Conservation (phyloP, 30 jellyfish, hydroid and myxozoan species). For the Turritopsis rubra region DNA sequence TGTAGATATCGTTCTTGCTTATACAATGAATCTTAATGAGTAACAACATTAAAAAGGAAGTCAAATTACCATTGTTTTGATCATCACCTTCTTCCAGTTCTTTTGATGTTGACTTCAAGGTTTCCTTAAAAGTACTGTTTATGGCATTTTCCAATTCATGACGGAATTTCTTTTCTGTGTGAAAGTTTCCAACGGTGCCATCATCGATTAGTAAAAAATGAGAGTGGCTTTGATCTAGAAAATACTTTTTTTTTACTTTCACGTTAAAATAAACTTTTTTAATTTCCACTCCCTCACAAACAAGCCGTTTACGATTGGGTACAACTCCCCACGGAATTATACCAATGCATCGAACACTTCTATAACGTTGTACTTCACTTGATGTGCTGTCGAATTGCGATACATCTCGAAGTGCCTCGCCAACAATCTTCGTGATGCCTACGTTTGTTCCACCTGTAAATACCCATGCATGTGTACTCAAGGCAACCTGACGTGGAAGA, state of each 20-base stretch:
- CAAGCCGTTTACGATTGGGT: neutral
- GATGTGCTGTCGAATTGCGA: slow-evolving; percentile 9
- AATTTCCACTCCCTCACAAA: neutral
- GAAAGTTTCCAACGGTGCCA: neutral
- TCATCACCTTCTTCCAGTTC: neutral
- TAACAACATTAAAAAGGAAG: no score
- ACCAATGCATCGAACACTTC: neutral
- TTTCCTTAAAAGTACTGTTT: neutral
- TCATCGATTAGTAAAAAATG: neutral
- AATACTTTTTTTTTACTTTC: neutral
- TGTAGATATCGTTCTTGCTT: no score
- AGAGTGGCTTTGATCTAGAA: neutral
- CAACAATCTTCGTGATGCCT: neutral
- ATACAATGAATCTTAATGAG: no score
- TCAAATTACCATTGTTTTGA: neutral
- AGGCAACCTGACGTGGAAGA: neutral
- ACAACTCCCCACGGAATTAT: slow-evolving; percentile 8
- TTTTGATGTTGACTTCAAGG: neutral
- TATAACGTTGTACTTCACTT: neutral
- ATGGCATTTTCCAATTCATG: neutral
- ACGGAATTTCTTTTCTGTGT: neutral
- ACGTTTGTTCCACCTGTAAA: slow-evolving; percentile 19
- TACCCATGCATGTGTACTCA: slow-evolving; percentile 17
- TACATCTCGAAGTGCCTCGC: slow-evolving; percentile 4
- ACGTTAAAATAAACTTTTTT: neutral